Base-by-base conservation (phyloP, 2,888 invertebrate species). In the Eristalinus sepulchralis region DNA sequence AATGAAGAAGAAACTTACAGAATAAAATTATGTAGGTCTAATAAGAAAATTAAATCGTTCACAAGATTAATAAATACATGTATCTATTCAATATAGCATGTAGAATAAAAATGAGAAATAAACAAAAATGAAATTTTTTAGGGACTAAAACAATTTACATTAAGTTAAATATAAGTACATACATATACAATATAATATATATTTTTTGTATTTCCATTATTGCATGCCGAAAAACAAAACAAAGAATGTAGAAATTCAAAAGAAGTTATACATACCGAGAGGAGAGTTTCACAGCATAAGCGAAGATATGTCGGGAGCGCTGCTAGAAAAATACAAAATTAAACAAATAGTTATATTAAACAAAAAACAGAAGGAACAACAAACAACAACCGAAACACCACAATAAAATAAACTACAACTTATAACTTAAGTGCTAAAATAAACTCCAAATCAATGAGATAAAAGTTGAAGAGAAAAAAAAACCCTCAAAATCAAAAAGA, bases 131-230 rank as follows among this genome's bases (percentile, higher is more conserved):
- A 77, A 63, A 36, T 80, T 70, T 53, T 76, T 76, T 85, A 85
- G 84, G 84, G 72, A 85, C 67, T 77, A 73, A 67, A 72, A 72
- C 60, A 83, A 59, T 83, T 62, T 82, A 83, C 1, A 67, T 59
- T 75, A 66, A 71, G 24, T 72, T n/a, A n/a, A 67, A 79, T 10
- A 70, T 60, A 77, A 68, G 68, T 64, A 73, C 22, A 68, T 72
- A 64, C 57, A 63, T 36, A 67, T 53, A 55, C 62, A 66, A 39
- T 39, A 66, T 39, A 36, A 64, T 64, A 64, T 70, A 78, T 80
- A 75, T 83, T 83, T 83, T 79, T 83, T 75, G 73, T 78, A 83
- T 83, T 60, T 66, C 55, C 70, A 70, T 24, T 34, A 83, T 66
- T 70, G 72, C 55, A 24, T 71, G 55, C 64, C 27, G 27, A 68